These are phyloP conservation scores for Elaphurus davidianus DNA, from an alignment of 2,113 vertebrate genomes.

Conservation along the genomic window DNA sequence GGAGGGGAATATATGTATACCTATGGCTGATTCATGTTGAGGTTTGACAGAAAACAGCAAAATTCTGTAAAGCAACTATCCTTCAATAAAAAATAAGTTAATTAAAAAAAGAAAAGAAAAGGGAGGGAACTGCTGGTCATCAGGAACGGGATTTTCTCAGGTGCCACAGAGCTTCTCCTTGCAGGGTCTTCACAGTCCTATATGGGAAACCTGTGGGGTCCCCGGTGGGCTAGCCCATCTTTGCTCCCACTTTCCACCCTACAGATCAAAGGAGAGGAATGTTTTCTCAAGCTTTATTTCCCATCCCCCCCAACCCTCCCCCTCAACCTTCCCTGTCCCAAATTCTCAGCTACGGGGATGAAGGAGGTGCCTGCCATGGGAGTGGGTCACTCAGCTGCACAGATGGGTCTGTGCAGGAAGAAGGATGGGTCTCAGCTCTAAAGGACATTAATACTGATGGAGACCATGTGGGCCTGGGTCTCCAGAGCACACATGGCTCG, in stretches of 20 bases:
- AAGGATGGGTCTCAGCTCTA: not conserved
- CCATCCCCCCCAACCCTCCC: not conserved
- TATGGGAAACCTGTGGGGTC: not conserved
- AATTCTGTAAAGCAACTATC: not conserved
- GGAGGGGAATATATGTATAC: not conserved
- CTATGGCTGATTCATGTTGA: not conserved
- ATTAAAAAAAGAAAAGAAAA: not conserved
- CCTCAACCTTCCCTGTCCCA: accelerated
- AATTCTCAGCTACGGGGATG: not conserved
- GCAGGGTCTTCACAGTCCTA: not conserved
- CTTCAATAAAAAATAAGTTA: not conserved
- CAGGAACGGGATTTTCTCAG: not conserved
- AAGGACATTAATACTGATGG: too few species aligned
- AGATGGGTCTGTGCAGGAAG: not conserved
- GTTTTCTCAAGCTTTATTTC: not conserved
- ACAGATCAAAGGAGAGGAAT: too few species aligned
- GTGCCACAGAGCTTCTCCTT: not conserved
- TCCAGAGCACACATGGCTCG: accelerated
- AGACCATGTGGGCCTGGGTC: accelerated
- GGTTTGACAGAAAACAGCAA: not conserved
- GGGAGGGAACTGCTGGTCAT: not conserved
- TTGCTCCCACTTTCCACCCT: not conserved
- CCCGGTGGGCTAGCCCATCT: not conserved
- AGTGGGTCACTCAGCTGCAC: accelerated
- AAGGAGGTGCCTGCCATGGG: not conserved